These are phyloP conservation scores for Vannuccia rotundouncinata DNA, from an alignment of 2,888 invertebrate species.

Conservation along the genomic window DNA sequence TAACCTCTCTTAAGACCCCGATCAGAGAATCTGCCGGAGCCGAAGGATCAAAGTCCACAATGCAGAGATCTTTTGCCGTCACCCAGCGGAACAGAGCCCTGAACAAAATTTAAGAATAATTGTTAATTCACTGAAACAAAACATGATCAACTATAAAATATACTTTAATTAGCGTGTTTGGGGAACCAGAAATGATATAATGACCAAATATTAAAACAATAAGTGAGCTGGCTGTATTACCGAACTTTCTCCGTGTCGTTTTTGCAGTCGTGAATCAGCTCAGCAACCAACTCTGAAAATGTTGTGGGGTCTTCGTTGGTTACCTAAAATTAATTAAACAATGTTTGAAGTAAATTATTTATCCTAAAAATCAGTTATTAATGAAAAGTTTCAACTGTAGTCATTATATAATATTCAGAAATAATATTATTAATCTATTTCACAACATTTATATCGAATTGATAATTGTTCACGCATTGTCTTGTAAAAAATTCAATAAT, in stretches of 20 bases:
- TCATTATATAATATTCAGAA: no score
- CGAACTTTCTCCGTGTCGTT: conserved; percentile 95
- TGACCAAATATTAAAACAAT: background rate
- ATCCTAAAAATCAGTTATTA: background rate
- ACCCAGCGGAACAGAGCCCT: conserved; percentile 96
- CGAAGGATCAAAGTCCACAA: conserved; percentile 76
- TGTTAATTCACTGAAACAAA: background rate
- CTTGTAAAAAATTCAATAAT: no score
- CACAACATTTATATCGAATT: no score
- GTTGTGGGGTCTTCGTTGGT: conserved; percentile 62
- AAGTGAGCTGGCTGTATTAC: conserved; percentile 49
- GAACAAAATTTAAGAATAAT: conserved; percentile 40
- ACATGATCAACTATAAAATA: no score
- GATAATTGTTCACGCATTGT: no score
- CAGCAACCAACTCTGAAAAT: conserved; percentile 89
- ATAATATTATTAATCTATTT: no score
- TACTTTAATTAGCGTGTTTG: no score
- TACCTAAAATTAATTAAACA: background rate
- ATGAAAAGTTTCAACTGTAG: background rate
- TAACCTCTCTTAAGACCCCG: conserved; percentile 76
- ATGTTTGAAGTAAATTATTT: background rate
- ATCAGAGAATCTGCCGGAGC: conserved; percentile 71
- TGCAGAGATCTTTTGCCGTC: conserved; percentile 94
- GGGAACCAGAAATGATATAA: no score
- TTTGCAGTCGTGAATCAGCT: conserved; percentile 81